Conservation (phyloP, 2,888 invertebrate species). For the Acleris sparsana region DNA sequence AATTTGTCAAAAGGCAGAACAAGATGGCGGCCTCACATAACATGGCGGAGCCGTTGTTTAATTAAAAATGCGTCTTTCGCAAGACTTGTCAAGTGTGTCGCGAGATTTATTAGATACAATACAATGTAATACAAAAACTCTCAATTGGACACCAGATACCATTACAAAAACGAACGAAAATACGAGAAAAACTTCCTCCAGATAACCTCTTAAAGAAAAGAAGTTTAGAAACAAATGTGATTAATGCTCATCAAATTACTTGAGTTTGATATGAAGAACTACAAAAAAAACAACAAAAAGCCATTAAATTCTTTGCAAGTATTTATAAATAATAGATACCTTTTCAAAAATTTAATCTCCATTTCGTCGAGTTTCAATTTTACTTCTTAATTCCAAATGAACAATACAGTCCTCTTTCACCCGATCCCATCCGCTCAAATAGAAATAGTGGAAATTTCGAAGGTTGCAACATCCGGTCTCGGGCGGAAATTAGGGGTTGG, state of each 20-base stretch:
- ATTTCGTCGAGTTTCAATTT: not conserved
- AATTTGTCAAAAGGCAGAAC: slow-evolving; percentile 79
- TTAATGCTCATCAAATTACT: no score
- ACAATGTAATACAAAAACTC: not conserved
- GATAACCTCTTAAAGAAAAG: no score
- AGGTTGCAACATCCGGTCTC: slow-evolving; percentile 39
- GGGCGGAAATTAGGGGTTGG: slow-evolving; percentile 63
- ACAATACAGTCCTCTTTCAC: slow-evolving; percentile 7
- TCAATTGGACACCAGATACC: no score
- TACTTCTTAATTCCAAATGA: not conserved
- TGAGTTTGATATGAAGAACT: no score
- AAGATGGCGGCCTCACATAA: slow-evolving; percentile 79
- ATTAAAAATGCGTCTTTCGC: slow-evolving; percentile 79
- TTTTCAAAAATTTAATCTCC: not conserved
- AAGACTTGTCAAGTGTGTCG: slow-evolving; percentile 1
- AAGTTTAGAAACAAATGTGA: no score
- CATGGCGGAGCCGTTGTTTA: slow-evolving; percentile 78
- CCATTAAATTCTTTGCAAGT: no score
- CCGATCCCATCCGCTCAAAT: slow-evolving; percentile 19
- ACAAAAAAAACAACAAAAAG: no score
- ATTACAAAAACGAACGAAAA: no score
- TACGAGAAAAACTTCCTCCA: no score
- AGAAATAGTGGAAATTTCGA: slow-evolving; percentile 32
- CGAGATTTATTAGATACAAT: slow-evolving; percentile 1
- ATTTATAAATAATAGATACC: not conserved